Evolutionary conservation across 2,888 invertebrate species (phyloP).

Genomic region (Muscina levida): DNA sequence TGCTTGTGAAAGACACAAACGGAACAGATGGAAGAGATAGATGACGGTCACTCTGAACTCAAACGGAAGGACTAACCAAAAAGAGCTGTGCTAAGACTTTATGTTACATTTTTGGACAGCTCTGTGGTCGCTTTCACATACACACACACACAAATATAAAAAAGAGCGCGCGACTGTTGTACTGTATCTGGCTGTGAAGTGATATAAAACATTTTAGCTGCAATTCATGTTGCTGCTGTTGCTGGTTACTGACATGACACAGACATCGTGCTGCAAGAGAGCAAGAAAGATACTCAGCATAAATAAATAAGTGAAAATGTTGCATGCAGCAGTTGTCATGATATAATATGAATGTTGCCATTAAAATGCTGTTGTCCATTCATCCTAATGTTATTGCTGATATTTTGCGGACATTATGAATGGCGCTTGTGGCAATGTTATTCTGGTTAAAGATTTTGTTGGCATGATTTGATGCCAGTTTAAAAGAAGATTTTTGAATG

Average conservation of each 20-base stretch:
- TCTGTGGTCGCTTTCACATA: constrained; percentile 56
- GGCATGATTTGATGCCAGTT: constrained; percentile 12
- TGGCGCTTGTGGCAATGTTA: constrained; percentile 11
- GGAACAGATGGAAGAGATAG: constrained; percentile 30
- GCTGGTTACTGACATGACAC: constrained; percentile 61
- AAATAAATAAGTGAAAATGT: constrained; percentile 63
- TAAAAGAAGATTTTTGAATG: too few relatives aligned
- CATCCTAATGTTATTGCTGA: constrained; percentile 31
- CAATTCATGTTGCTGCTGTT: constrained; percentile 39
- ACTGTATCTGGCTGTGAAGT: constrained; percentile 33
- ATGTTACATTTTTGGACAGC: constrained; percentile 63
- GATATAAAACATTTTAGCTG: constrained; percentile 60
- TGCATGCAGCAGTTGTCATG: constrained; percentile 66
- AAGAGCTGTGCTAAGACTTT: constrained; percentile 54
- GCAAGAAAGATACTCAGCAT: constrained; percentile 40
- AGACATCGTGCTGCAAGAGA: constrained; percentile 57
- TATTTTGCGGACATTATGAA: constrained; percentile 16
- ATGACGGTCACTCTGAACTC: constrained; percentile 13
- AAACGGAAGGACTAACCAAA: constrained; percentile 1
- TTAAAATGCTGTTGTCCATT: constrained; percentile 62
- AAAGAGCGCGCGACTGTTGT: too few relatives aligned
- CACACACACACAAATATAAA: not conserved
- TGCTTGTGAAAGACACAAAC: constrained; percentile 42
- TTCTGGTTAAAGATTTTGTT: constrained; percentile 25
- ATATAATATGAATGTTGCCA: constrained; percentile 66